Conservation (phyloP, 1,140 invertebrate genomes). For the Drosophila pseudoananassae region DNA sequence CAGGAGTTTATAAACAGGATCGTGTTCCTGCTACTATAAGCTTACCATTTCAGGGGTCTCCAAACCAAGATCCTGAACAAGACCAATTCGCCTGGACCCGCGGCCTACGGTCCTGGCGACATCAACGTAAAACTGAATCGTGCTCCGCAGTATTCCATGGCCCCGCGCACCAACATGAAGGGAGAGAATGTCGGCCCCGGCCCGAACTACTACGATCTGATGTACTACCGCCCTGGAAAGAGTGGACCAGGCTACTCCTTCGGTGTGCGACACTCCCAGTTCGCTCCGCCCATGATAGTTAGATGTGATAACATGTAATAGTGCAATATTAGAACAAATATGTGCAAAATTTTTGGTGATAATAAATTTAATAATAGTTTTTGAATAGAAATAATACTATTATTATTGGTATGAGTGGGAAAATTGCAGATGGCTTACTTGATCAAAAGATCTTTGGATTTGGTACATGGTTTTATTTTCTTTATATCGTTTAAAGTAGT, state of each 20-base stretch:
- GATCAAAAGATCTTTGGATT: too few relatives aligned
- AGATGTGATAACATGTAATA: slow-evolving; percentile 78
- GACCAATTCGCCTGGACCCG: slow-evolving; percentile 86
- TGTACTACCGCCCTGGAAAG: slow-evolving; percentile 74
- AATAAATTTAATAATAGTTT: slow-evolving; percentile 11
- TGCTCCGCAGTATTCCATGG: slow-evolving; percentile 83
- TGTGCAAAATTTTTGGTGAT: slow-evolving; percentile 39
- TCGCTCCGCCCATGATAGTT: slow-evolving; percentile 80
- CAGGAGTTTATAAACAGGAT: neutral
- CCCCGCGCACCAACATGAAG: slow-evolving; percentile 18
- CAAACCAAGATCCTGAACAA: slow-evolving; percentile 61
- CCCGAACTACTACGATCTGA: slow-evolving; percentile 83
- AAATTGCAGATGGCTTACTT: too few relatives aligned
- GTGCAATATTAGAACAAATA: slow-evolving; percentile 67
- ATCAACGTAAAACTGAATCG: slow-evolving; percentile 75
- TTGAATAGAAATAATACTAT: neutral
- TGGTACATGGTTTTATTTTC: too few relatives aligned
- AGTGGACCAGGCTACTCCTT: slow-evolving; percentile 68
- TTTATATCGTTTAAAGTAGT: too few relatives aligned
- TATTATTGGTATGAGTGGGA: too few relatives aligned
- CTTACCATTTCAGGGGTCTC: slow-evolving; percentile 73
- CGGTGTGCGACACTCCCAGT: slow-evolving; percentile 64
- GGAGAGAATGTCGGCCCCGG: slow-evolving; percentile 78
- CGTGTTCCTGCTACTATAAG: neutral
- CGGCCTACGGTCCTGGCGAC: slow-evolving; percentile 84